Evolutionary conservation across 2,797 vertebrate genomes (phyloP), one percentile per base, ranked within the genome.

Genomic region (Coranthus polyacanthus): DNA sequence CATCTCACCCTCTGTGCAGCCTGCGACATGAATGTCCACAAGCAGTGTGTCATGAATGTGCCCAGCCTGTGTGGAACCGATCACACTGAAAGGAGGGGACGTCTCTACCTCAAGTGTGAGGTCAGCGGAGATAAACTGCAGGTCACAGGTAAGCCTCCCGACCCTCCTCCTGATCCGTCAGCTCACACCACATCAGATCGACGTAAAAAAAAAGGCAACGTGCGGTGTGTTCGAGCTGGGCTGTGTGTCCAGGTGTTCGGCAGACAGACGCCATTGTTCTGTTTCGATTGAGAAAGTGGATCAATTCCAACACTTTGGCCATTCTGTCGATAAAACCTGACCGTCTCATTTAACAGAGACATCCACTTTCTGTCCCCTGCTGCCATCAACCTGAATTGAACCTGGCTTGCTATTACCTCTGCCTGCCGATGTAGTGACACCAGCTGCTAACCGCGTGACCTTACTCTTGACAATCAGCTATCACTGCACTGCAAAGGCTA

Each of bases 1-100:
- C 9, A 10, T 32, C 1, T 15, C 17, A 75, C 26, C 70, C 37
- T 84, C 16, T 69, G 72, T 72, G 10, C 94, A 99, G 98, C 98
- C 74, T 99, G 97, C 16, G 97, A 99, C 8, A 98, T 99, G 96
- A 99, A 99, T 0, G 97, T 98, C 24, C 98, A 99, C 77, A 99
- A 98, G 45, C 94, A 95, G 67, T 99, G 97, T 2, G 98, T 99
- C 2, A 95, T 98, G 77, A 99, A 97, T 0, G 97, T 99, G 60
- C 98, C 97, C n/a, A 99, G 96, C 88, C 91, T 98, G 79, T 99
- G 97, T 36, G 97, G 97, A 39, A 99, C 93, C 51, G 98, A 99
- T 81, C 90, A 96, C 93, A 99, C 97, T 0, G 97, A 98, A 85
- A 94, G 95, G 82, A 93, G 97, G 72, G 97, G 98, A 0, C 94